Evolutionary conservation across 2,113 vertebrate genomes (phyloP), one percentile per base, ranked within the genome.

Genomic region (Brachirus orientalis): DNA sequence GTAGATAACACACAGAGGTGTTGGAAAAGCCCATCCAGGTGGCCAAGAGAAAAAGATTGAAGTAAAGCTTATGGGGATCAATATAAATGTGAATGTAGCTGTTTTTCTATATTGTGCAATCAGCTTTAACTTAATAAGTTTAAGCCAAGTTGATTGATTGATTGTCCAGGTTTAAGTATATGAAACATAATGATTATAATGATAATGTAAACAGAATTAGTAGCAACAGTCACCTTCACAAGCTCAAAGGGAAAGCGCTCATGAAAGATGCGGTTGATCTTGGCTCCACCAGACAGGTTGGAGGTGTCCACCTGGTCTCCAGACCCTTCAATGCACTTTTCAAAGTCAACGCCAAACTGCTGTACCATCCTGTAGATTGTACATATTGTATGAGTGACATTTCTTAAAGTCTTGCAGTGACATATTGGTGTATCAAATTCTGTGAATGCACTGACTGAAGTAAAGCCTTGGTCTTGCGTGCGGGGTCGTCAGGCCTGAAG

Each of bases 201-300:
- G 47, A 36, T 10, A 18, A 20, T 14, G 16, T 44, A 8, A n/a
- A 0, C 22, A 36, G 53, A 47, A 18, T 20, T 3, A 18, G 22
- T 28, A 6, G 28, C 33, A 11, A 1, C 19, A 14, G 1, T 76
- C 78, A 98, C 97, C 96, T 98, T 98, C 63, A 98, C 96, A 0
- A 99, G 90, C 84, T 98, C 97, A 0, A 98, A 98, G 0, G 97
- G 97, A 53, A 99, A 99, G 0, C 96, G 89, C 84, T 99, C 97
- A 0, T 99, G 97, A 84, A 99, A 99, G 55, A 99, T 98, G 8
- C 97, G 94, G 55, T 99, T 99, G 85, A 99, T 99, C 19, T 97
- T 84, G 57, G 97, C 97, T 0, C 97, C 97, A 1, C 97, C 97
- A 0, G 97, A 99, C 50, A 99, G 91, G 63, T 98, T 95, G 6